A percentile compares a stretch with the other conserved stretches of the same genome.
phyloP scores from a whole-genome alignment of 2,113 vertebrate species.

The Plestiodon gilberti region DNA sequence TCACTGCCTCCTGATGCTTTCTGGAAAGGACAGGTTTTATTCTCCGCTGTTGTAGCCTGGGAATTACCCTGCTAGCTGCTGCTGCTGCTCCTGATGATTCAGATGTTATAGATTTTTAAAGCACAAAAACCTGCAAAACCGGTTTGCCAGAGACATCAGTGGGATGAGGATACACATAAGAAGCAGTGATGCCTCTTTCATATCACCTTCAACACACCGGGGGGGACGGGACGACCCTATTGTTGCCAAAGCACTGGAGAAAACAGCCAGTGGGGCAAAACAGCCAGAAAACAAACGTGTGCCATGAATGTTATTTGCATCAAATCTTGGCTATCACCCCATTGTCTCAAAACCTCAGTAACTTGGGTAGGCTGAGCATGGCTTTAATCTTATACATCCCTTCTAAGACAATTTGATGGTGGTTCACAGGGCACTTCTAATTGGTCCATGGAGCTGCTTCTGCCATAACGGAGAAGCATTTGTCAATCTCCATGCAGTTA shows the following conservation, averaged over 20 bases:
- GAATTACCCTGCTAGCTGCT: no score
- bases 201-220: no score
- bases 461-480: not conserved
- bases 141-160: not conserved
- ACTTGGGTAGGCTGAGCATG: not conserved
- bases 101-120: not conserved
- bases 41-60: no score
- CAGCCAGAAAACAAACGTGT: not conserved
- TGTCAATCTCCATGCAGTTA: not conserved
- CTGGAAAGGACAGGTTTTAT: not conserved
- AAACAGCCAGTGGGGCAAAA: not conserved
- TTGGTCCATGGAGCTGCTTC: not conserved
- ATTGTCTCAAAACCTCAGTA: not conserved
- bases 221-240: not conserved
- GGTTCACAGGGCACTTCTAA: not conserved
- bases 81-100: not conserved
- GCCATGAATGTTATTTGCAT: constrained; percentile 27
- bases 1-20: not conserved
- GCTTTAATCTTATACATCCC: not conserved
- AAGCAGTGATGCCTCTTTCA: no score
- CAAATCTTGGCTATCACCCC: not conserved
- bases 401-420: not conserved
- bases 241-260: not conserved
- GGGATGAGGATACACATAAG: no score
- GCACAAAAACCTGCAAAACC: not conserved